A percentile compares a stretch with the other conserved stretches of the same genome.
phyloP scores from a whole-genome alignment of 2,113 vertebrate genomes.

The Sinocyclocheilus anophthalmus region DNA sequence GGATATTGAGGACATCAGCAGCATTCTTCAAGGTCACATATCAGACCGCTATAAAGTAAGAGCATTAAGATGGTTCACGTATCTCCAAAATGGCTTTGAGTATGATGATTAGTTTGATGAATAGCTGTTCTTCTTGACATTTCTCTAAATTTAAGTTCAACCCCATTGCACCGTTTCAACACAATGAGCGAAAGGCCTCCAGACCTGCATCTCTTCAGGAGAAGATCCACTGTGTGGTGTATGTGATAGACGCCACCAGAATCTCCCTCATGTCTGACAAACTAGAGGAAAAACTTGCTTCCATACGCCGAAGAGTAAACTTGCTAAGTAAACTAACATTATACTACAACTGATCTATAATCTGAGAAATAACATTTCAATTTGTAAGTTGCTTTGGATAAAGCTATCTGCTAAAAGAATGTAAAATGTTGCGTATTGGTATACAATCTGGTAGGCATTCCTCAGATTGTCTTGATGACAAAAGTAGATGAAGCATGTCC shows the following conservation, averaged over 20 bases:
- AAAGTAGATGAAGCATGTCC: constrained; percentile 72
- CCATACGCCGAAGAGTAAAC: constrained; percentile 67
- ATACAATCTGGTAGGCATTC: constrained; percentile 56
- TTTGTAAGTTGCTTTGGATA: too few relatives aligned
- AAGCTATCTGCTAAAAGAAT: too few relatives aligned
- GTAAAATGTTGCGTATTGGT: too few relatives aligned
- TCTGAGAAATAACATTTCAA: background rate
- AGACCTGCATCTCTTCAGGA: constrained; percentile 44
- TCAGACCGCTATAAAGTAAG: constrained; percentile 71
- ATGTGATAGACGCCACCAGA: constrained; percentile 68
- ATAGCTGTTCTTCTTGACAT: too few relatives aligned
- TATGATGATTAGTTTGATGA: too few relatives aligned
- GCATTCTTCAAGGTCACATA: constrained; percentile 69
- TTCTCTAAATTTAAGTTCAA: constrained; percentile 49
- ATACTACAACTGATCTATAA: too few relatives aligned
- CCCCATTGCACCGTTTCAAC: constrained; percentile 3
- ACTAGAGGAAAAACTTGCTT: constrained; percentile 68
- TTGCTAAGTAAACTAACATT: constrained; percentile 46
- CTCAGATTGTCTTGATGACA: constrained; percentile 70
- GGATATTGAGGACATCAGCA: constrained; percentile 65
- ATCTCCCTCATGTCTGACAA: constrained; percentile 61
- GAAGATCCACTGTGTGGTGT: constrained; percentile 66
- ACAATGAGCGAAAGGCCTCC: background rate
- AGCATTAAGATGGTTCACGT: background rate
- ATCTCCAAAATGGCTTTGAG: background rate